Evolutionary conservation across 2,797 vertebrate genomes (phyloP).

Genomic region (Scolopax rusticola): DNA sequence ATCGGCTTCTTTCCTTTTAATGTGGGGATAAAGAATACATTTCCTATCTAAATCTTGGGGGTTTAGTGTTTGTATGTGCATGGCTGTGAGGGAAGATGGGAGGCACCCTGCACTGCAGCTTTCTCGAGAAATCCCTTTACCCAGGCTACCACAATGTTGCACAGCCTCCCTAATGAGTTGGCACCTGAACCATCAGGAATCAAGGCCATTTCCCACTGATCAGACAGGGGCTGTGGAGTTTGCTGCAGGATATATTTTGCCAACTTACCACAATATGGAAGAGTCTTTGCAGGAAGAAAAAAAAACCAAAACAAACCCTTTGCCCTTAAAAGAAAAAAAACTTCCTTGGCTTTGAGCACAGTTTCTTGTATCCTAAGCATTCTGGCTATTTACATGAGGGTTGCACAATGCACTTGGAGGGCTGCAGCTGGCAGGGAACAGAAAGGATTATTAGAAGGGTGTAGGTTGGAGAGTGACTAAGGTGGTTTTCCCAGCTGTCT

Average conservation of each 20-base stretch:
- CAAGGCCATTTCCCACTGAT: neutral
- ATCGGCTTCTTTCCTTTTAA: neutral
- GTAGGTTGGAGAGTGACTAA: neutral
- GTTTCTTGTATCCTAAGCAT: neutral
- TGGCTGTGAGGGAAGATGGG: neutral
- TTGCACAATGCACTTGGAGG: neutral
- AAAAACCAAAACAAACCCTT: neutral
- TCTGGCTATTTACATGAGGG: neutral
- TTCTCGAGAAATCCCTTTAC: neutral
- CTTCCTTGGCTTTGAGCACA: neutral
- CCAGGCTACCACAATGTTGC: neutral
- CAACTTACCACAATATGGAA: accelerated
- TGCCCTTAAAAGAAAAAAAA: neutral
- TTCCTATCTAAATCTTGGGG: neutral
- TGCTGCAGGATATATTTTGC: neutral
- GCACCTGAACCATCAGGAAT: neutral
- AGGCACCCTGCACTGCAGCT: neutral
- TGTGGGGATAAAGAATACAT: neutral
- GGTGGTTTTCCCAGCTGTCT: neutral
- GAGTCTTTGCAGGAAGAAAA: neutral
- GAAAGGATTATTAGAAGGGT: neutral
- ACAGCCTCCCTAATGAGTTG: neutral
- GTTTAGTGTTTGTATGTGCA: neutral
- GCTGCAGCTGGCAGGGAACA: neutral
- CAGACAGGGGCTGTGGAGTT: neutral